Conservation (phyloP, 2,888 invertebrate genomes). For the Nemotelus pantherinus region DNA sequence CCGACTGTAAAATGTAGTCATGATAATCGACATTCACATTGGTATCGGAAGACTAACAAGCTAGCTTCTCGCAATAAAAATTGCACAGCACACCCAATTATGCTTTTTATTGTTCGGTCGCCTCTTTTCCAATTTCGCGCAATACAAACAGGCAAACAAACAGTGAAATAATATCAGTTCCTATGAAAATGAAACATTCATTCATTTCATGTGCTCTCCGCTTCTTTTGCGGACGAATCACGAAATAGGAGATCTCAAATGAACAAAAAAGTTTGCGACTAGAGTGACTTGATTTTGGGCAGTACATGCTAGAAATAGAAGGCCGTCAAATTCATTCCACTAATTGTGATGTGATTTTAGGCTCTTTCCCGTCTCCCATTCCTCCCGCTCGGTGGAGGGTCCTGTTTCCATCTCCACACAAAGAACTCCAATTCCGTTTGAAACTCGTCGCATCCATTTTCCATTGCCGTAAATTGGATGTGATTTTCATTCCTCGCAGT, state of each 20-base stretch:
- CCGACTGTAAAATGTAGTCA: neutral
- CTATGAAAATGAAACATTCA: conserved; percentile 51
- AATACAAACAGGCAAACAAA: conserved; percentile 50
- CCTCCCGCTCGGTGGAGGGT: neutral
- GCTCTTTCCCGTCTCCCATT: neutral
- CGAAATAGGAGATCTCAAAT: conserved; percentile 2
- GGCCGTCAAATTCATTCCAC: conserved; percentile 31
- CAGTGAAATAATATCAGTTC: conserved; percentile 51
- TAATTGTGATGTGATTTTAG: conserved; percentile 30
- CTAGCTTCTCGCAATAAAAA: conserved; percentile 30
- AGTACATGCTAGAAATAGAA: conserved; percentile 17
- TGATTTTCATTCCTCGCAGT: conserved; percentile 8
- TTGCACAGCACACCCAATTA: conserved; percentile 45
- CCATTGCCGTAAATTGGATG: conserved; percentile 22
- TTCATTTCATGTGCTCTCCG: conserved; percentile 43
- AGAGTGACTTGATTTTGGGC: conserved; percentile 13
- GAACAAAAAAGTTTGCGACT: neutral
- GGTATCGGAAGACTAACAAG: neutral
- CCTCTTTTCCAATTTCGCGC: conserved; percentile 46
- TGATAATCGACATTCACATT: neutral
- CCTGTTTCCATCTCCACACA: conserved; percentile 5
- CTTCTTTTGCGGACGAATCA: conserved; percentile 6
- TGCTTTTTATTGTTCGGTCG: conserved; percentile 46
- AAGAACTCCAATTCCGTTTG: conserved; percentile 1
- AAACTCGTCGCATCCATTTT: conserved; percentile 13